Percentiles rank a stretch among this genome's conserved stretches.
These are phyloP conservation scores for Psilopogon haemacephalus DNA, from an alignment of 2,113 vertebrate genomes.

Conservation along the genomic window DNA sequence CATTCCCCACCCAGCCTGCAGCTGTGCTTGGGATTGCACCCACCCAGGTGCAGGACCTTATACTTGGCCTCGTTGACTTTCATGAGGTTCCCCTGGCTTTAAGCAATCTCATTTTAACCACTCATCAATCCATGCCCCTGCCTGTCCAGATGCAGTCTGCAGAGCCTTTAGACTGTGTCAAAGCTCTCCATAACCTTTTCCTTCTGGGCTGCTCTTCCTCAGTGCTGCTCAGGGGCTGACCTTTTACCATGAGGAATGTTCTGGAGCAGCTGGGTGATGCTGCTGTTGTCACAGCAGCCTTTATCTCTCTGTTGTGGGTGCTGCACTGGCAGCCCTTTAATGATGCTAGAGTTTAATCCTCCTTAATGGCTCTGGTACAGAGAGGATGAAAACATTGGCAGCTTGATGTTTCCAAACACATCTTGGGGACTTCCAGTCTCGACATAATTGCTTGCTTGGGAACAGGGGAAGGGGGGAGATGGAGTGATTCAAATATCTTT, in stretches of 20 bases:
- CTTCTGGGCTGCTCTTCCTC: background rate
- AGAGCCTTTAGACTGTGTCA: background rate
- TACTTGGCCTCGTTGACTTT: too few relatives aligned
- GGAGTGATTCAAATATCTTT: slow-evolving; percentile 37
- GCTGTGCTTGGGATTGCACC: too few relatives aligned
- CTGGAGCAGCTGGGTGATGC: background rate
- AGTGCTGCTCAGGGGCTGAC: background rate
- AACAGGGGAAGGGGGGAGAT: background rate
- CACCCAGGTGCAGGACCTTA: too few relatives aligned
- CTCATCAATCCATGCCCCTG: background rate
- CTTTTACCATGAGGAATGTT: rapidly evolving
- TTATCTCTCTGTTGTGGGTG: background rate
- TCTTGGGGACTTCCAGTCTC: background rate
- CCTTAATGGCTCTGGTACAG: background rate
- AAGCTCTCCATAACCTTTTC: background rate
- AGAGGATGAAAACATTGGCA: slow-evolving; percentile 30
- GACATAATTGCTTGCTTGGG: background rate
- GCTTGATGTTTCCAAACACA: slow-evolving; percentile 35
- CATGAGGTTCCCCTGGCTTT: too few relatives aligned
- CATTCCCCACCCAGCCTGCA: too few relatives aligned
- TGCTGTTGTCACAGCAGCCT: background rate
- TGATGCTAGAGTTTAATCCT: background rate
- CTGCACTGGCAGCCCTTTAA: background rate
- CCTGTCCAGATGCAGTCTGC: background rate
- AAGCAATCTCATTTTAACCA: background rate